Evolutionary conservation across 2,113 vertebrate genomes (phyloP).

Genomic region (Rhadina sibilatrix): DNA sequence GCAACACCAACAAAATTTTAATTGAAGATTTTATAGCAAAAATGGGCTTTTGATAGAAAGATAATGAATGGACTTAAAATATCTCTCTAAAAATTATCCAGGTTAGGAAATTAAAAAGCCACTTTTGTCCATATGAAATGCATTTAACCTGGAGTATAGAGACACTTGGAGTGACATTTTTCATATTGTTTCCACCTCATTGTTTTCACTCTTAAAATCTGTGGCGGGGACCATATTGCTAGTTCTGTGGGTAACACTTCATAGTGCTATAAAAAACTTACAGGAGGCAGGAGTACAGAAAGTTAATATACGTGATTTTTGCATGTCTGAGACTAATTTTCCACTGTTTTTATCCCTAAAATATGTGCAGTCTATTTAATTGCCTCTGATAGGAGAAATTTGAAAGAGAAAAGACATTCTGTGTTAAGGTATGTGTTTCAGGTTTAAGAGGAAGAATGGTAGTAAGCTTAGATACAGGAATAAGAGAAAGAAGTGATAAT

Average conservation of each 20-base stretch:
- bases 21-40: neutral
- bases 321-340: neutral
- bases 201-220: neutral
- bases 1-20: neutral
- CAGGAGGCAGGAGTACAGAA: neutral
- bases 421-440: neutral
- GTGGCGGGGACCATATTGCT: accelerated
- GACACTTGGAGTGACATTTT: neutral
- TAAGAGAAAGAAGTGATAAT: conserved; percentile 31
- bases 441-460: neutral
- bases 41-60: neutral
- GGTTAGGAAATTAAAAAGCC: neutral
- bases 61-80: neutral
- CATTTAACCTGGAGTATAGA: neutral
- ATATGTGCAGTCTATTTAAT: neutral
- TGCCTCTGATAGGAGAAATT: neutral
- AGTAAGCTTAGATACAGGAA: neutral
- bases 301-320: neutral
- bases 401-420: neutral
- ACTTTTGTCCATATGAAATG: neutral
- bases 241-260: neutral
- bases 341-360: neutral
- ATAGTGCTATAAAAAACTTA: neutral
- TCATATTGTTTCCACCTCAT: neutral
- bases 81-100: neutral